These are phyloP conservation scores for Xiphydria camelus DNA, from an alignment of 2,888 invertebrate species.

Conservation along the genomic window DNA sequence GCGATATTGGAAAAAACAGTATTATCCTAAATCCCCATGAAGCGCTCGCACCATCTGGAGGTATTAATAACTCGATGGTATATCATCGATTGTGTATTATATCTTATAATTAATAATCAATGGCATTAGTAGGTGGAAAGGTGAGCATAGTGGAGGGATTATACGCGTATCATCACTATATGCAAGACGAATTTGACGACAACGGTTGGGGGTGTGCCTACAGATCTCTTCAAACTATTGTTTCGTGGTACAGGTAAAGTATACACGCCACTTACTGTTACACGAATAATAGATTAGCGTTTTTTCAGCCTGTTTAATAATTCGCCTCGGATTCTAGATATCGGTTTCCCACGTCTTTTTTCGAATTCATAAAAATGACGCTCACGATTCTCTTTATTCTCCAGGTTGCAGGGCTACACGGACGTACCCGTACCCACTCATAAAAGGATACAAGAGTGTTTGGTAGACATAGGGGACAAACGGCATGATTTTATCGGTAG, in stretches of 20 bases:
- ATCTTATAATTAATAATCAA: background rate
- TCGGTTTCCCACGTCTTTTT: too few relatives aligned
- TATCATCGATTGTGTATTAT: slow-evolving; percentile 6
- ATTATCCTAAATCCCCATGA: slow-evolving; percentile 77
- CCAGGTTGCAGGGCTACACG: slow-evolving; percentile 80
- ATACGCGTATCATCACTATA: slow-evolving; percentile 95
- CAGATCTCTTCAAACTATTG: slow-evolving; percentile 92
- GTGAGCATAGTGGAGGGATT: slow-evolving; percentile 74
- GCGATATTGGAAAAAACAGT: slow-evolving; percentile 55
- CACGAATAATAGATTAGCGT: too few relatives aligned
- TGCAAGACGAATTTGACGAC: slow-evolving; percentile 92
- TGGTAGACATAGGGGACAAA: slow-evolving; percentile 95
- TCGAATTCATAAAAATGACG: background rate
- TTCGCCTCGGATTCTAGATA: too few relatives aligned
- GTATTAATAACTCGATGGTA: slow-evolving; percentile 28
- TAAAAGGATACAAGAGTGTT: slow-evolving; percentile 87
- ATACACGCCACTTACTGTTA: too few relatives aligned
- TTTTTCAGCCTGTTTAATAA: background rate
- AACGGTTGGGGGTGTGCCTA: slow-evolving; percentile 99
- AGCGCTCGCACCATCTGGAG: slow-evolving; percentile 54
- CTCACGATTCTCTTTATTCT: slow-evolving; percentile 3
- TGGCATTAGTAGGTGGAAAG: slow-evolving; percentile 57
- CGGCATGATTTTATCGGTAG: slow-evolving; percentile 84
- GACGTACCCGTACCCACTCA: slow-evolving; percentile 78
- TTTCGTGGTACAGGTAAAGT: slow-evolving; percentile 86